Evolutionary conservation across 2,113 vertebrate genomes (phyloP).

Genomic region (Vidua chalybeata): DNA sequence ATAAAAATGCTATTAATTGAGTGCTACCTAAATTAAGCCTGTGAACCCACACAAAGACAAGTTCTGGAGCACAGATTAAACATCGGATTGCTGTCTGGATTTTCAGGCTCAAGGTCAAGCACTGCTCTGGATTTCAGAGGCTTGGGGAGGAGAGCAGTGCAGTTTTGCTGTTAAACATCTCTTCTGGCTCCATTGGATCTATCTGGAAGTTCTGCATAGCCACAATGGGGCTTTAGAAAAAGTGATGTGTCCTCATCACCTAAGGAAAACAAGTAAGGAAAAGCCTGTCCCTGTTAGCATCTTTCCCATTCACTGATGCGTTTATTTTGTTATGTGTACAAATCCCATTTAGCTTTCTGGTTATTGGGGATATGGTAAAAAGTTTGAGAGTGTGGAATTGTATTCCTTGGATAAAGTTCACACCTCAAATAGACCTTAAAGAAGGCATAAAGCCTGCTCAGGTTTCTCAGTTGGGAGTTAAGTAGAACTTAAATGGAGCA

Average conservation of each 20-base stretch:
- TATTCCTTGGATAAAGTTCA: constrained; percentile 1
- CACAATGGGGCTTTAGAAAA: not conserved
- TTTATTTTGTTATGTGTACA: not conserved
- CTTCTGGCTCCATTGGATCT: not conserved
- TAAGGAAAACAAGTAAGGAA: not conserved
- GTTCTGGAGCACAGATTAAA: not conserved
- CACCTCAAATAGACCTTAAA: not conserved
- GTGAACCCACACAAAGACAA: not conserved
- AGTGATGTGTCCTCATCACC: not conserved
- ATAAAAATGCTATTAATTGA: not conserved
- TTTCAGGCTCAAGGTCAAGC: not conserved
- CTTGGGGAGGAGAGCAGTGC: not conserved
- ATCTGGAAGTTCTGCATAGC: not conserved
- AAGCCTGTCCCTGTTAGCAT: not conserved
- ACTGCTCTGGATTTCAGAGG: not conserved
- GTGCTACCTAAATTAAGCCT: not conserved
- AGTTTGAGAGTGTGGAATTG: not conserved
- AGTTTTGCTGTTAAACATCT: not conserved
- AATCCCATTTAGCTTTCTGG: not conserved
- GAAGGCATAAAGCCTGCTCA: not conserved
- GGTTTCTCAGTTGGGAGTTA: not conserved
- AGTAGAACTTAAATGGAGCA: not conserved
- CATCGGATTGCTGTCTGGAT: not conserved
- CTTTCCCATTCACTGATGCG: not conserved
- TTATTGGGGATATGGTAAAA: not conserved